phyloP scores from a whole-genome alignment of 2,888 invertebrate genomes.

The Adelognathus sp. region DNA sequence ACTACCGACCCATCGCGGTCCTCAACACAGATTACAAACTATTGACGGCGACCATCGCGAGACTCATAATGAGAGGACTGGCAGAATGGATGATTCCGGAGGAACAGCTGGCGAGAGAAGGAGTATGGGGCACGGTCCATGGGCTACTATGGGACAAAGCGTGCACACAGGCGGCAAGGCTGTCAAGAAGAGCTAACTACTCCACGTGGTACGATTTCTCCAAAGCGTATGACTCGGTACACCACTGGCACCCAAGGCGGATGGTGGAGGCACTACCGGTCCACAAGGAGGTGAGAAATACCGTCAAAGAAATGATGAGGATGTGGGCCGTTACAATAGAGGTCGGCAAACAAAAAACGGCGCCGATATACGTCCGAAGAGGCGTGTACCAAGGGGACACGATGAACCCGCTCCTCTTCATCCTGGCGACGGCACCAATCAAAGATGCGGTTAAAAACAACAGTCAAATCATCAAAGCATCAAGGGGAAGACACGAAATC shows the following conservation, averaged over 20 bases:
- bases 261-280: slow-evolving; percentile 22
- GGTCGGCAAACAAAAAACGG: background rate
- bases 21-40: slow-evolving; percentile 67
- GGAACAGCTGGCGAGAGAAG: background rate
- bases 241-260: slow-evolving; percentile 39
- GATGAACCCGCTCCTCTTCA: slow-evolving; percentile 52
- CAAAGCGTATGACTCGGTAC: slow-evolving; percentile 47
- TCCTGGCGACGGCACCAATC: slow-evolving; percentile 29
- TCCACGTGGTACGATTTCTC: slow-evolving; percentile 60
- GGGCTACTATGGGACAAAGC: slow-evolving; percentile 57
- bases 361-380: background rate
- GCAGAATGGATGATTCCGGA: slow-evolving; percentile 38
- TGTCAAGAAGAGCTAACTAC: slow-evolving; percentile 33
- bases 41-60: slow-evolving; percentile 56
- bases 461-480: background rate
- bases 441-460: background rate
- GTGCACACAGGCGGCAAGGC: slow-evolving; percentile 46
- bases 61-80: slow-evolving; percentile 36
- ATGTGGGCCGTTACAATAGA: slow-evolving; percentile 23
- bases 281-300: background rate
- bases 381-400: slow-evolving; percentile 49
- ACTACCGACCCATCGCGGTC: slow-evolving; percentile 63
- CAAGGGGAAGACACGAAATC: slow-evolving; percentile 22
- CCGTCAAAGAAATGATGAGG: background rate
- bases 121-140: slow-evolving; percentile 10